Conservation (phyloP, 2,797 vertebrate species). For the Poeciliopsis paucimaculata region DNA sequence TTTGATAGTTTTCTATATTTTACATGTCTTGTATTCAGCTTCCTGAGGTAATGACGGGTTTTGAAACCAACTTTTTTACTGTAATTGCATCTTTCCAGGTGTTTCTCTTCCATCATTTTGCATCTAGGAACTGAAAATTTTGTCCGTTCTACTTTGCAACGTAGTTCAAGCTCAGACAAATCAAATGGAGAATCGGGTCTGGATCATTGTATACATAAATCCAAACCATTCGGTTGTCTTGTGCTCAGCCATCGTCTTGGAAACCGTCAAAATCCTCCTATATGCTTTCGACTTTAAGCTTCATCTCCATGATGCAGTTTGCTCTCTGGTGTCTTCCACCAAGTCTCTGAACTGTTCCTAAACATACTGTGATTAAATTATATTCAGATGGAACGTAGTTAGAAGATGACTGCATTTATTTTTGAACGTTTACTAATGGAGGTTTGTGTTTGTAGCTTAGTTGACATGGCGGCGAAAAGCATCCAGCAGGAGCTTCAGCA, state of each 20-base stretch:
- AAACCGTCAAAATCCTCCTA: too few relatives aligned
- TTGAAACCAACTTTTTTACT: background rate
- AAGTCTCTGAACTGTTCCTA: background rate
- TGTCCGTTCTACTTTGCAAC: background rate
- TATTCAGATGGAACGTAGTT: background rate
- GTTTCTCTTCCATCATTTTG: background rate
- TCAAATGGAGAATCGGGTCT: background rate
- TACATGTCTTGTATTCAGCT: background rate
- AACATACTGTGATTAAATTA: background rate
- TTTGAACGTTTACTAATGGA: background rate
- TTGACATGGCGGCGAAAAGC: constrained; percentile 90
- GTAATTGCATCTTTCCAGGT: background rate
- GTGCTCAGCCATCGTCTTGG: too few relatives aligned
- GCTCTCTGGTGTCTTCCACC: background rate
- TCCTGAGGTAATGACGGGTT: background rate
- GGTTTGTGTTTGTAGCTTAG: constrained; percentile 79
- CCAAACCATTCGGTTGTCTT: background rate
- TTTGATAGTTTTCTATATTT: background rate
- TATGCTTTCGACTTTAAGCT: background rate
- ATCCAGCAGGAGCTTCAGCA: constrained; percentile 87
- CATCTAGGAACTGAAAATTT: background rate
- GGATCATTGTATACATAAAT: background rate
- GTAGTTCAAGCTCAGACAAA: background rate
- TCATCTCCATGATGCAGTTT: background rate
- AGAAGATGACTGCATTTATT: background rate